Conservation (phyloP, 2,888 invertebrate genomes). For the Sesamia inferens region DNA sequence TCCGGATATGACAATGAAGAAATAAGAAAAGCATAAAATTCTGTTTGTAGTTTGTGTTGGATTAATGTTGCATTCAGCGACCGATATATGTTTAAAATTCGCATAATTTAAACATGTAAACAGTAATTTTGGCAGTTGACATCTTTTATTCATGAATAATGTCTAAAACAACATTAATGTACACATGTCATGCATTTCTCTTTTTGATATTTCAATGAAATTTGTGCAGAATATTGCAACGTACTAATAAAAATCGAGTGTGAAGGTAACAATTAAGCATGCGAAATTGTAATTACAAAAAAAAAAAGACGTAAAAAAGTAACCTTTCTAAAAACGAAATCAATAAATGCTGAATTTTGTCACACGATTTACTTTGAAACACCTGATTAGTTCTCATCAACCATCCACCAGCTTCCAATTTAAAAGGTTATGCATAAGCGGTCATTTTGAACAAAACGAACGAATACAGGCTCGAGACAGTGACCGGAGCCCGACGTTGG, state of each 20-base stretch:
- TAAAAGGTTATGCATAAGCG: conserved; percentile 64
- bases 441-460: conserved; percentile 62
- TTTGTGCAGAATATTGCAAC: conserved; percentile 1
- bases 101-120: conserved; percentile 24
- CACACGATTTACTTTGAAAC: conserved; percentile 43
- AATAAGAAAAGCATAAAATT: conserved; percentile 18
- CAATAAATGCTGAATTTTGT: conserved; percentile 19
- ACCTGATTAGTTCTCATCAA: conserved; percentile 49
- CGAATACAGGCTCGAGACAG: conserved; percentile 45
- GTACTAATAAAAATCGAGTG: conserved; percentile 6
- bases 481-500: conserved; percentile 40
- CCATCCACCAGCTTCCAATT: conserved; percentile 47
- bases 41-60: not conserved
- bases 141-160: conserved; percentile 36
- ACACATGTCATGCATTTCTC: not conserved
- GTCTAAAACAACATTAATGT: conserved; percentile 11
- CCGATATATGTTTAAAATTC: conserved; percentile 16
- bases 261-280: conserved; percentile 39
- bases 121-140: conserved; percentile 25
- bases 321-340: conserved; percentile 20
- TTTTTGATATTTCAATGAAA: not conserved
- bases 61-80: conserved; percentile 24
- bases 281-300: conserved; percentile 27
- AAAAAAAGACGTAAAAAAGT: conserved; percentile 2
- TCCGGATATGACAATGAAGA: conserved; percentile 16